Evolutionary conservation across 1,140 invertebrate genomes (phyloP), one percentile per base, ranked within the genome.

Genomic region (Glossosoma conforme): DNA sequence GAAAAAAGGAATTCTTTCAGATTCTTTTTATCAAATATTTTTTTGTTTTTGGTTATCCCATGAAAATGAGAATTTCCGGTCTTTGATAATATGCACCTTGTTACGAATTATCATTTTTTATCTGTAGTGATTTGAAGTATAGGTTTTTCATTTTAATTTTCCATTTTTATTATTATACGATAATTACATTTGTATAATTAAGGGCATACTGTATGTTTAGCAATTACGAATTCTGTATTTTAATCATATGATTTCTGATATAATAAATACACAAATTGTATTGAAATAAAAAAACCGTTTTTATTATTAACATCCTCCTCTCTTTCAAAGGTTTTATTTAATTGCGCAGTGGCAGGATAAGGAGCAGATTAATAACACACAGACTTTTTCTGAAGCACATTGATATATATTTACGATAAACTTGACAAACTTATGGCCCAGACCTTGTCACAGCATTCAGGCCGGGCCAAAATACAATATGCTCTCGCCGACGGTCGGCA

Each of bases 61-160:
- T 40, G 13, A 10, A 37, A 15, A 44, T 44, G 50, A 18, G 54
- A 57, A 48, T 52, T 57, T 57, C 41, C 8, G 54, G 54, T 46
- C 54, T 57, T 57, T 33, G 54, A 57, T 45, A 57, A 57, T 57
- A 13, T 9, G n/a, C n/a, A n/a, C n/a, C n/a, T n/a, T n/a, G n/a
- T n/a, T 36, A 8, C 6, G 6, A 28, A 28, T n/a, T 28, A 28
- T 28, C 6, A n/a, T 8, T 28, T 28, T 28, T 28, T 28, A 28
- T 28, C 6, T 28, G n/a, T 28, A 28, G 24, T 28, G 24, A 28
- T 28, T 28, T 28, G 6, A 8, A 28, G n/a, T n/a, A 28, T 28
- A 28, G 24, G 6, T 8, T n/a, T 8, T 28, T 28, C 6, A 8
- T 28, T 28, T 28, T 28, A 28, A 28, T n/a, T n/a, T n/a, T n/a